Conservation (phyloP, 2,797 vertebrate species). For the Amblyraja radiata region DNA sequence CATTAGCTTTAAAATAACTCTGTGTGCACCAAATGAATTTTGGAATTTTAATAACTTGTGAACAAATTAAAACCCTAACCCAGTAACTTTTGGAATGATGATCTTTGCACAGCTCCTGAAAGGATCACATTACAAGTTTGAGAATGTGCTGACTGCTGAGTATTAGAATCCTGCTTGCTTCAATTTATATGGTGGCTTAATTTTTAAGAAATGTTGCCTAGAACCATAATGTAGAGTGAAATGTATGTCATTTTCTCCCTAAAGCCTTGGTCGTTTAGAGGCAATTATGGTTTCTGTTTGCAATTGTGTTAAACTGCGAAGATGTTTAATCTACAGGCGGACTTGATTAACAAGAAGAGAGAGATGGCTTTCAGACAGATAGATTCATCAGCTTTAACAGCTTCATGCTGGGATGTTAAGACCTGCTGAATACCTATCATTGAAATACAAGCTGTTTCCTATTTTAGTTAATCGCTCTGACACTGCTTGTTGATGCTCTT, state of each 20-base stretch:
- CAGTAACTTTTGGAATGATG: background rate
- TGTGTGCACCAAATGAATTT: background rate
- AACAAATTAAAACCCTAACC: conserved; percentile 1
- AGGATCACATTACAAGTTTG: background rate
- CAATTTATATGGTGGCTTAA: background rate
- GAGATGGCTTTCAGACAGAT: background rate
- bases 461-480: background rate
- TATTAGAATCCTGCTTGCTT: background rate
- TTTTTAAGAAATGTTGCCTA: background rate
- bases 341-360: background rate
- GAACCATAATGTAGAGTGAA: conserved; percentile 8
- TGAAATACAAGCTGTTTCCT: conserved; percentile 21
- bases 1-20: background rate
- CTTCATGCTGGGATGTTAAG: background rate
- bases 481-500: conserved; percentile 13
- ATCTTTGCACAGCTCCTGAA: background rate
- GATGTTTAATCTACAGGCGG: background rate
- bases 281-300: background rate
- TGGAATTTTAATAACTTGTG: background rate
- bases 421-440: background rate
- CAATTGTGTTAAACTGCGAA: background rate
- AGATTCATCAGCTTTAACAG: background rate
- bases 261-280: background rate
- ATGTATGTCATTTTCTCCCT: background rate
- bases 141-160: background rate